Percentiles rank a stretch among this genome's conserved stretches.
Conservation (phyloP, 2,797 vertebrate species). For the Diplodus sargus region DNA sequence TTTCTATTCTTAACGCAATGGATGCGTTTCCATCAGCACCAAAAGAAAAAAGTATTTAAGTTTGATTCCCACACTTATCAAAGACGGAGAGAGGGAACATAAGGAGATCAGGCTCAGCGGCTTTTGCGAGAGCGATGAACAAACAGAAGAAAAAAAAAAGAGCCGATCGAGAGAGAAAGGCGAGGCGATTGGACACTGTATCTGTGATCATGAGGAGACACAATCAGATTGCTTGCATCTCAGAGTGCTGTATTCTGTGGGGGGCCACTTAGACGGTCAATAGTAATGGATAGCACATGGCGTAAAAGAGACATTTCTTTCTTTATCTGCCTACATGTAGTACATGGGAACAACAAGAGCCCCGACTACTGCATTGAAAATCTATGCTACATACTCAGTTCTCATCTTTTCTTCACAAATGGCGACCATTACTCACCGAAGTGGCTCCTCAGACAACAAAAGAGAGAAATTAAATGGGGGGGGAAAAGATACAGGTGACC, state of each 20-base stretch:
- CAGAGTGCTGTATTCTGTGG: constrained; percentile 63
- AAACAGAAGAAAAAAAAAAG: not conserved
- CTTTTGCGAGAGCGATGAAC: constrained; percentile 32
- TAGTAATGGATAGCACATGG: constrained; percentile 71
- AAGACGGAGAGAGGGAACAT: constrained; percentile 2
- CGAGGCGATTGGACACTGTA: constrained; percentile 41
- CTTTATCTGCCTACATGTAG: constrained; percentile 65
- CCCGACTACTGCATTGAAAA: constrained; percentile 56
- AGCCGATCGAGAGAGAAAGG: constrained; percentile 42
- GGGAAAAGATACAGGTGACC: constrained; percentile 53
- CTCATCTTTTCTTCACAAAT: constrained; percentile 61
- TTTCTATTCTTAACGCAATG: not conserved
- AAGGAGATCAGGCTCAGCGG: constrained; percentile 13
- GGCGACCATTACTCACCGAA: constrained; percentile 58
- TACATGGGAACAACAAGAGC: constrained; percentile 59
- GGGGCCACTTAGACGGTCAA: constrained; percentile 75
- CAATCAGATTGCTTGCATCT: constrained; percentile 49
- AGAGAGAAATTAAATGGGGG: constrained; percentile 50
- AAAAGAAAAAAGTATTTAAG: not conserved
- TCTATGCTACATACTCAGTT: constrained; percentile 43
- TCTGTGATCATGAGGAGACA: constrained; percentile 53
- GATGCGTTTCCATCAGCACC: constrained; percentile 4
- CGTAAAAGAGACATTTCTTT: constrained; percentile 45
- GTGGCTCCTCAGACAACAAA: constrained; percentile 48
- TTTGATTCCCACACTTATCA: constrained; percentile 17